Conservation (phyloP, 2,797 vertebrate species). For the Ammospiza maritima region DNA sequence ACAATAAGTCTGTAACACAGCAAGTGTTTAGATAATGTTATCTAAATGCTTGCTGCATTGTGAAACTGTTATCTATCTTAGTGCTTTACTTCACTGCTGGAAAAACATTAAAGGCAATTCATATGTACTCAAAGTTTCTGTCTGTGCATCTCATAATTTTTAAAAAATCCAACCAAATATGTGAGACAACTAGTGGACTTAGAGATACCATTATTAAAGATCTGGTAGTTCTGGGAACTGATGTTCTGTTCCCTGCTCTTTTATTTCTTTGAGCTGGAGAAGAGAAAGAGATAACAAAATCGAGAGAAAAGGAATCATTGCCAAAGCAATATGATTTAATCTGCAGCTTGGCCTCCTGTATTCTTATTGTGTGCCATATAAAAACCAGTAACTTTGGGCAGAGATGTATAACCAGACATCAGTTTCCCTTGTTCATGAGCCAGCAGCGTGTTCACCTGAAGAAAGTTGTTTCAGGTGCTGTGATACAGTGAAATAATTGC, state of each 20-base stretch:
- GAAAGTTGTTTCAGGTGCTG: background rate
- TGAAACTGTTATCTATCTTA: slow-evolving; percentile 60
- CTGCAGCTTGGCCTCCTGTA: background rate
- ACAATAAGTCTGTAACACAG: slow-evolving; percentile 40
- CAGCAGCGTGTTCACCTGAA: background rate
- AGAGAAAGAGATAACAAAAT: background rate
- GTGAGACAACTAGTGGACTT: background rate
- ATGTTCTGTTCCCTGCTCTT: background rate
- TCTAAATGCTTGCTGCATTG: slow-evolving; percentile 52
- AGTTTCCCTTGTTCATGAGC: background rate
- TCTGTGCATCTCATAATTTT: background rate
- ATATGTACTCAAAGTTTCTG: background rate
- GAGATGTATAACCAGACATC: background rate
- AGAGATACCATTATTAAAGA: background rate
- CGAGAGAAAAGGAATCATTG: background rate
- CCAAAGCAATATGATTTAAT: background rate
- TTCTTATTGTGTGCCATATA: background rate
- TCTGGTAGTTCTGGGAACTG: background rate
- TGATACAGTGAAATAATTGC: background rate
- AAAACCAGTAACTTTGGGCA: background rate
- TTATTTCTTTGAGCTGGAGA: background rate
- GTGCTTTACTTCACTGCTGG: slow-evolving; percentile 25
- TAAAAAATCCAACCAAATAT: background rate
- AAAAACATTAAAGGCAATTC: slow-evolving; percentile 46
- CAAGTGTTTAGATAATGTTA: slow-evolving; percentile 64